phyloP scores from a whole-genome alignment of 2,888 invertebrate species.

The Drosophila planitibia region DNA sequence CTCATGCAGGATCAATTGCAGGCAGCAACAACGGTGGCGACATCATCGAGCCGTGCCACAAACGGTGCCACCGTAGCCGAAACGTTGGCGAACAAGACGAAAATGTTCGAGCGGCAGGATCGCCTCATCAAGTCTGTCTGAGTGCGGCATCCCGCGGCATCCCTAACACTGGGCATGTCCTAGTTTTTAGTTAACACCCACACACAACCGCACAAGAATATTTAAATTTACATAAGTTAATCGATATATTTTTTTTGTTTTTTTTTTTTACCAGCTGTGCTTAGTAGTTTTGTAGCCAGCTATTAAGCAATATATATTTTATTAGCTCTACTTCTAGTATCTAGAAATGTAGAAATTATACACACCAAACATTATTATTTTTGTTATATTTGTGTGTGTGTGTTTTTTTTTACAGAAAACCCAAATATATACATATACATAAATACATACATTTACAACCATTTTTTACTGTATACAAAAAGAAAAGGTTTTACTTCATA shows the following conservation, averaged over 20 bases:
- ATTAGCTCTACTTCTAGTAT: conserved; percentile 55
- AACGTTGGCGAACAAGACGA: conserved; percentile 71
- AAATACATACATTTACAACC: conserved; percentile 13
- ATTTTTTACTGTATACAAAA: conserved; percentile 15
- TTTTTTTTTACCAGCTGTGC: conserved; percentile 42
- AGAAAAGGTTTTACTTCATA: not conserved
- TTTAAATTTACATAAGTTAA: conserved; percentile 48
- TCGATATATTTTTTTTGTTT: not conserved
- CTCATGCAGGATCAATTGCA: conserved; percentile 70
- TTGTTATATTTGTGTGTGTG: conserved; percentile 9
- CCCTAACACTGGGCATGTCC: conserved; percentile 15
- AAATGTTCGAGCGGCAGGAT: conserved; percentile 81
- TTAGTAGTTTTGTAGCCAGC: conserved; percentile 18
- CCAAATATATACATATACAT: conserved; percentile 22
- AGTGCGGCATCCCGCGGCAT: conserved; percentile 36
- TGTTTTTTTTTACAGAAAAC: conserved; percentile 1
- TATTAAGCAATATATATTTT: conserved; percentile 20
- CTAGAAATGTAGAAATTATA: conserved; percentile 50
- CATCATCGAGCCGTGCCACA: conserved; percentile 39
- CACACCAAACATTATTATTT: conserved; percentile 12
- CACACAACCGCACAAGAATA: conserved; percentile 36
- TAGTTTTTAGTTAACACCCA: conserved; percentile 17
- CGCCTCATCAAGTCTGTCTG: conserved; percentile 84
- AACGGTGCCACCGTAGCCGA: conserved; percentile 65
- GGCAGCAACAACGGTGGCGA: conserved; percentile 27